A percentile compares a stretch with the other conserved stretches of the same genome.
Evolutionary conservation across 64 coral and sea anemone genomes (phyloP).

Genomic region (Orbicella faveolata): DNA sequence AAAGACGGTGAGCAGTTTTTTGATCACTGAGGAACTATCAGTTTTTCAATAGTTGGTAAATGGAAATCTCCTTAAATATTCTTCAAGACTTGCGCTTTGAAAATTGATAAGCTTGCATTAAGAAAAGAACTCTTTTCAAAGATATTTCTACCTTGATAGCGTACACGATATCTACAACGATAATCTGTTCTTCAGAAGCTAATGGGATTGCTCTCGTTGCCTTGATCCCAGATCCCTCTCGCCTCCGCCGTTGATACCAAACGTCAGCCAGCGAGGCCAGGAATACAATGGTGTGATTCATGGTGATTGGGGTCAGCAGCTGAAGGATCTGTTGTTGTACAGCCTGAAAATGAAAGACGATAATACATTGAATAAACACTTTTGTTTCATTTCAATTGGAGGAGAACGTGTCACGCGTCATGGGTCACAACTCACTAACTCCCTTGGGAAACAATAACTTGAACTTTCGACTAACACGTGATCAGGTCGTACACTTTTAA

Average conservation of each 20-base stretch:
- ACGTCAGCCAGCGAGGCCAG: conserved; percentile 95
- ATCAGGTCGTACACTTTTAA: no score
- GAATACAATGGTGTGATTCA: conserved; percentile 95
- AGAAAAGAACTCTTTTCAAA: not conserved
- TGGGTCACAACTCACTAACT: no score
- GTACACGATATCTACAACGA: conserved; percentile 84
- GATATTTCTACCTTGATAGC: conserved; percentile 69
- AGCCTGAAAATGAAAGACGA: conserved; percentile 27
- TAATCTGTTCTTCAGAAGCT: conserved; percentile 80
- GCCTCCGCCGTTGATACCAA: conserved; percentile 80
- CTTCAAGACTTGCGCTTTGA: no score
- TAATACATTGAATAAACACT: not conserved
- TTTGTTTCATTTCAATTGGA: no score
- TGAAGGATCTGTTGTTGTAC: conserved; percentile 90
- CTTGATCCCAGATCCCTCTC: conserved; percentile 44
- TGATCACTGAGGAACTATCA: no score
- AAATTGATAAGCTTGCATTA: no score
- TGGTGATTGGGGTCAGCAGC: conserved; percentile 84
- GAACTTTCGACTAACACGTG: no score
- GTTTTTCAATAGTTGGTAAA: no score
- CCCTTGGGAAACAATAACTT: no score
- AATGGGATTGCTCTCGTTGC: conserved; percentile 45
- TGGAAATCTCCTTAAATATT: no score
- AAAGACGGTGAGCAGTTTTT: no score
- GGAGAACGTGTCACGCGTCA: no score